Base-by-base conservation (phyloP, 35 echinoderm and acorn worm genomes). In the Ophioderma brevispina region DNA sequence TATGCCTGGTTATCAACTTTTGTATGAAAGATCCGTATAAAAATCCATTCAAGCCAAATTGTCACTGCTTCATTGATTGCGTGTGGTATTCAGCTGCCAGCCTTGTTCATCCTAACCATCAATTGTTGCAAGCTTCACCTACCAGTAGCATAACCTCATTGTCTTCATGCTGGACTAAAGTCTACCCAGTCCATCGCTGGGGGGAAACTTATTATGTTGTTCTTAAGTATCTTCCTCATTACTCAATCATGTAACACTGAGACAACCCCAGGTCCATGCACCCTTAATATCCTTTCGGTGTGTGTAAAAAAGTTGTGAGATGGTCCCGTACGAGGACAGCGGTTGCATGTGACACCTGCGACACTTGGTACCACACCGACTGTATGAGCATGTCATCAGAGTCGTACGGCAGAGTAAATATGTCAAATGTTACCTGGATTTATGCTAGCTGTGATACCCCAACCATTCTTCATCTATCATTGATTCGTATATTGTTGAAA, bases 371-470 rank as follows among this genome's bases (percentile, higher is more conserved):
- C 55, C 84, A 75, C 55, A 86, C 55, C 13, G 84, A 86, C 55
- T 75, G 84, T 38, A 86, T 86, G 52, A 56, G 84, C 31, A 86
- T 86, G 84, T 86, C 32, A 25, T 75, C 33, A 21, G 84, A 86
- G 11, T 82, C 80, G 0, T 42, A 82, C 28, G 38, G 40, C 37
- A 82, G 40, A 82, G 31, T 52, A 31, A 82, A n/a, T 50, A 42
- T 21, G 33, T 82, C 36, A 39, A 32, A 82, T 82, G 80, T 82
- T 15, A 25, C 37, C 21, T 82, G 80, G 80, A 82, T 82, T 42
- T 42, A 38, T 39, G 39, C 36, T 1, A 19, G 3, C 21, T 75
- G 55, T 75, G 55, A 86, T 52, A 21, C 46, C 84, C 36, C 23
- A 86, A 86, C 55, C 84, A 86, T 35, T 86, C 84, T 2, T 35